Evolutionary conservation across 2,888 invertebrate species (phyloP), one percentile per base, ranked within the genome.

Genomic region (Drosophila kanekoi): DNA sequence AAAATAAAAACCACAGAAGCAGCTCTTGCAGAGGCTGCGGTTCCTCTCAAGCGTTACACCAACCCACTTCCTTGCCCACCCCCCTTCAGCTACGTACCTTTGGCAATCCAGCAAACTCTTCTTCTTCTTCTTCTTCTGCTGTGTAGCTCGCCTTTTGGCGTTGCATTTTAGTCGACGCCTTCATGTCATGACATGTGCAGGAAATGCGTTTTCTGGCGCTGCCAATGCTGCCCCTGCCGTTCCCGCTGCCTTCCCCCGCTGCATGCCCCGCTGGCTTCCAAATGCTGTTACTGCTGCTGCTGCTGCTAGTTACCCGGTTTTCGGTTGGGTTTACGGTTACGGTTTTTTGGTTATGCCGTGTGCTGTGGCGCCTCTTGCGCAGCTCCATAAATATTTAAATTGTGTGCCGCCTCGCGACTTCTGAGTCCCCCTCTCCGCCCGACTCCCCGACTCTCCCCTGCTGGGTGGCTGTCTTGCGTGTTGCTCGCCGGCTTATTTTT

Each of bases 361-460:
- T 82, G 83, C 71, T 41, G 41, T 13, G 62, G 43, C 83, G 83
- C 78, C 80, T 63, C 68, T 57, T 77, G 72, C 71, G 62, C 68
- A 81, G 72, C 81, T 71, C 80, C 81, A 90, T 90, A 90, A 90
- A 90, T 90, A 90, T 90, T 90, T 90, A 88, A 90, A 90, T 89
- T 90, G 75, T 87, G 87, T 60, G 70, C 79, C 84, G 77, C 80
- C 75, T 51, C 66, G 76, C 79, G 62, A 76, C 63, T 77, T 74
- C 60, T 61, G 77, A 64, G 57, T 53, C 45, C 23, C 13, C 16
- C 4, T 2, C 1, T 4, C 40, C 3, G 9, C 10, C 3, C 4
- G 0, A 13, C 11, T 5, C n/a, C n/a, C n/a, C n/a, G n/a, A n/a
- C n/a, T n/a, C n/a, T 33, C 35, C 32, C 33, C 23, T n/a, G 16